Evolutionary conservation across 2,888 invertebrate genomes (phyloP).

Genomic region (Dasysyrphus albostriatus): DNA sequence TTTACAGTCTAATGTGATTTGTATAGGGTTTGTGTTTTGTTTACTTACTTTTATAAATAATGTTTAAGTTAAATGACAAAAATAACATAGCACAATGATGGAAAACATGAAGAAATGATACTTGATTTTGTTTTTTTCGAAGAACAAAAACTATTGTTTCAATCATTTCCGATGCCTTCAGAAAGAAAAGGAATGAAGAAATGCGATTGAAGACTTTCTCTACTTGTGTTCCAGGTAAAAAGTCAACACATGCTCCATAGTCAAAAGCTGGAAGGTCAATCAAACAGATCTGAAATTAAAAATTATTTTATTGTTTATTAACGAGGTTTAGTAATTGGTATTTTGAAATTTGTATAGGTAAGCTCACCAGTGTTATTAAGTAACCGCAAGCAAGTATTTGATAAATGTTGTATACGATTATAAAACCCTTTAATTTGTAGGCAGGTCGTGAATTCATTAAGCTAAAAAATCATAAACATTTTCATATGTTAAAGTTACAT

Average conservation of each 20-base stretch:
- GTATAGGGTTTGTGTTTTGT: background rate
- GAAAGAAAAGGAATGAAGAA: conserved; percentile 87
- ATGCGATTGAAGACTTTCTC: conserved; percentile 79
- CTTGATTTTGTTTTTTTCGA: conserved; percentile 89
- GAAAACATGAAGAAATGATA: conserved; percentile 89
- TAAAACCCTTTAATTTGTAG: conserved; percentile 87
- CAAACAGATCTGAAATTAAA: conserved; percentile 76
- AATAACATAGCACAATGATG: conserved; percentile 88
- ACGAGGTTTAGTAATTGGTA: background rate
- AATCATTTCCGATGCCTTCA: conserved; percentile 88
- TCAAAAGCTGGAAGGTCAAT: conserved; percentile 72
- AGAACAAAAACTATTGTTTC: conserved; percentile 91
- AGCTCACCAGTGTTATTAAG: conserved; percentile 77
- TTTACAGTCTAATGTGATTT: no score
- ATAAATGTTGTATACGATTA: conserved; percentile 91
- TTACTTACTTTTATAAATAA: conserved; percentile 88
- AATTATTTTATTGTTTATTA: no score
- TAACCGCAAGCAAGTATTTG: conserved; percentile 86
- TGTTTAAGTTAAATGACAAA: conserved; percentile 86
- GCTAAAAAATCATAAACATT: conserved; percentile 70
- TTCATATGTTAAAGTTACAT: no score
- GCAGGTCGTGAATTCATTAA: conserved; percentile 89
- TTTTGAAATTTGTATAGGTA: background rate
- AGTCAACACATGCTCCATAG: conserved; percentile 78
- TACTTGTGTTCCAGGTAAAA: conserved; percentile 60